phyloP scores from a whole-genome alignment of 2,888 invertebrate genomes.

The Alsophila aescularia region DNA sequence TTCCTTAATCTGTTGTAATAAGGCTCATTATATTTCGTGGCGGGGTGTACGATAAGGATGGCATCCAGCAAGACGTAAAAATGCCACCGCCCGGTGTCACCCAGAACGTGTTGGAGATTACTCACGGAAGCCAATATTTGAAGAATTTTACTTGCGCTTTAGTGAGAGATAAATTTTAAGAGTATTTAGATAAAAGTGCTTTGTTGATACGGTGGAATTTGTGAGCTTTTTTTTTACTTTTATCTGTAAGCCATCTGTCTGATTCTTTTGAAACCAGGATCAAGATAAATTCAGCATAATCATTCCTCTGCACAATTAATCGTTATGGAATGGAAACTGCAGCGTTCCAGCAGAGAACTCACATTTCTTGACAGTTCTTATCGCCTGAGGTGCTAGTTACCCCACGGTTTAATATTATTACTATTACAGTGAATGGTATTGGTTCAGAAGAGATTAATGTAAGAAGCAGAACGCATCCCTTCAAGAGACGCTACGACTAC shows the following conservation, averaged over 20 bases:
- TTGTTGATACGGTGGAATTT: slow-evolving; percentile 22
- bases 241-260: background rate
- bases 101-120: slow-evolving; percentile 33
- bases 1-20: slow-evolving; percentile 15
- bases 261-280: no score
- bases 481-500: no score
- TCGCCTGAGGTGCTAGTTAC: no score
- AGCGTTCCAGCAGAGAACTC: no score
- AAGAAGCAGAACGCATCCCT: no score
- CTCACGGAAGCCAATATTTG: slow-evolving; percentile 74
- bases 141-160: slow-evolving; percentile 53
- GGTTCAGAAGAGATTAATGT: no score
- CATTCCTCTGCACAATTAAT: no score
- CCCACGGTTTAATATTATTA: no score
- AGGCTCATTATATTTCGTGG: slow-evolving; percentile 10
- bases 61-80: slow-evolving; percentile 31
- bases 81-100: slow-evolving; percentile 35
- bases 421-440: no score
- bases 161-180: slow-evolving; percentile 39
- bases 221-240: slow-evolving; percentile 1
- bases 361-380: no score
- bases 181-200: slow-evolving; percentile 40
- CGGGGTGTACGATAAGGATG: slow-evolving; percentile 31
- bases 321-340: no score
- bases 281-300: no score